Evolutionary conservation across 2,797 vertebrate species (phyloP), one percentile per base, ranked within the genome.

Genomic region (Menidia menidia): DNA sequence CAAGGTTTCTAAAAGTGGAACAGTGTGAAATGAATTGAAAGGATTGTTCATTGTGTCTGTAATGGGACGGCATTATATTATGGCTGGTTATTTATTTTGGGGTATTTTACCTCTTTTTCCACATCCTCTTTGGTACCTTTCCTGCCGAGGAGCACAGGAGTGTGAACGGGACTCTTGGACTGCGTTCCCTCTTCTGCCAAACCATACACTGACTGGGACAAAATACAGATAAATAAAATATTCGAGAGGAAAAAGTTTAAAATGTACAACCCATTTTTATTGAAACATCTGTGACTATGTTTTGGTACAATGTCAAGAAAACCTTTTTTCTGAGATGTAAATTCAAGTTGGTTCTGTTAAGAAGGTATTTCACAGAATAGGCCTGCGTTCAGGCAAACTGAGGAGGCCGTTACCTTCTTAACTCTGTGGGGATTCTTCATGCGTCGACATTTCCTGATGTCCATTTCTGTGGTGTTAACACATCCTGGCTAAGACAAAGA

Each of bases 381-480:
- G n/a, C 10, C 16, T 51, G n/a, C 31, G 14, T 1, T 52, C 6
- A 39, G 6, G 10, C 3, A 2, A 48, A 15, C 16, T 33, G 76
- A 2, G 25, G 25, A 25, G 2, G 25, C 25, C 25, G 25, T 25
- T 83, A 98, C 98, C 97, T 98, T 99, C 91, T 98, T 99, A 67
- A 98, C 96, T 82, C 96, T 94, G 41, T 98, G 97, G 11, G 97
- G 97, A 80, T 98, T 98, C 92, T 98, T 99, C 93, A 98, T 95
- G 71, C 97, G 96, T 62, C 98, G 95, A 54, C 97, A 99, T 88
- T 99, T 99, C 88, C 97, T 95, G 90, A 99, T 99, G 87, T 99
- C 98, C 97, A 99, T 98, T 92, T 99, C 98, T 39, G 98, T 99
- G 70, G 97, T 98, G 91, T 99, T 99, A 60, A 99, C 98, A 85